phyloP scores from a whole-genome alignment of 2,888 invertebrate genomes.

The Trypoxylon attenuatum region DNA sequence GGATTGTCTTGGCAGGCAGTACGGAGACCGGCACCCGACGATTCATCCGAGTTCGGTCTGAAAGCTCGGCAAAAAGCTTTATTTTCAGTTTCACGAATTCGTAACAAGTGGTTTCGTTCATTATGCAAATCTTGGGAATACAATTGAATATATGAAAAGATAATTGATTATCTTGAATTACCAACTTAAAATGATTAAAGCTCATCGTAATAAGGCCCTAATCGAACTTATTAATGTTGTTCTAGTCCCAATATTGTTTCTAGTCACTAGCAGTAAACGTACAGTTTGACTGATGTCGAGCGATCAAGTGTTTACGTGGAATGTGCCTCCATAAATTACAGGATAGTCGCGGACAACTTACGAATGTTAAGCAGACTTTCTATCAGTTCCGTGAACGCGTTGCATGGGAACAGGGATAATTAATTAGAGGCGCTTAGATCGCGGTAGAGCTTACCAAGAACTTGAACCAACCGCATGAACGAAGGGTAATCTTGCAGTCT shows the following conservation, averaged over 20 bases:
- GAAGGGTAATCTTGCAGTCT: neutral
- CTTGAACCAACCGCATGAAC: neutral
- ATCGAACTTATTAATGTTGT: neutral
- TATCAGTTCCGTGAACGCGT: conserved; percentile 22
- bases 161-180: too few relatives aligned
- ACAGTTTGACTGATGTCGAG: neutral
- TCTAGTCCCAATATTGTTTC: neutral
- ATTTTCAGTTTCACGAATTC: conserved; percentile 1
- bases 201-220: too few relatives aligned
- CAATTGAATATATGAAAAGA: too few relatives aligned
- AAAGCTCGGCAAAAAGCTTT: conserved; percentile 13
- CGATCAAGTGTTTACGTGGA: neutral
- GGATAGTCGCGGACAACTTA: neutral
- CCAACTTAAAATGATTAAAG: too few relatives aligned
- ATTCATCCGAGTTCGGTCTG: conserved; percentile 35
- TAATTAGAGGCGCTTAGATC: conserved; percentile 15
- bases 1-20: conserved; percentile 47
- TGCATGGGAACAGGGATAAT: conserved; percentile 19
- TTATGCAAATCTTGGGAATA: too few relatives aligned
- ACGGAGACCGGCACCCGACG: conserved; percentile 30
- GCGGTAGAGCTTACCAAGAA: neutral
- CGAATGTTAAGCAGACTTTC: neutral
- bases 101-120: conserved; percentile 7
- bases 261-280: neutral
- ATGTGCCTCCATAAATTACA: neutral